phyloP scores from a whole-genome alignment of 1,140 invertebrate genomes.

The Archivesica marissinica region DNA sequence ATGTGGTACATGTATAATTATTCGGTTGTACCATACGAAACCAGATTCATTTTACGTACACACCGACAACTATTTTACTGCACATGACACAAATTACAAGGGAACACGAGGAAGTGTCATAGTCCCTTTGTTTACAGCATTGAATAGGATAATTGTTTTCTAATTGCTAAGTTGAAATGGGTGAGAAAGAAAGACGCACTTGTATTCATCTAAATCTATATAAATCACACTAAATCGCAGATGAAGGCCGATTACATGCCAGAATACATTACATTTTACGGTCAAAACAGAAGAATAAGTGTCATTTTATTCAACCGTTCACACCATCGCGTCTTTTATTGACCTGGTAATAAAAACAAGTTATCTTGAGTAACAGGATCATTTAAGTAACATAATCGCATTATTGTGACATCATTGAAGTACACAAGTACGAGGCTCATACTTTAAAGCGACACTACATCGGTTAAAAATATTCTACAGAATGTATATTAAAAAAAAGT shows the following conservation, averaged over 20 bases:
- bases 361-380: slow-evolving; percentile 12
- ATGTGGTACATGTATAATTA: too few relatives aligned
- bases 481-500: too few relatives aligned
- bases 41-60: too few relatives aligned
- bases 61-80: too few relatives aligned
- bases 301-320: slow-evolving; percentile 38
- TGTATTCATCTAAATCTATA: slow-evolving; percentile 13
- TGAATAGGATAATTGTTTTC: slow-evolving; percentile 9
- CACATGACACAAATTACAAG: too few relatives aligned
- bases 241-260: slow-evolving; percentile 25
- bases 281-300: slow-evolving; percentile 40
- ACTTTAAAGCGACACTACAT: too few relatives aligned
- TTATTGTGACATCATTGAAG: not conserved
- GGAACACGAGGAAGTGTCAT: not conserved
- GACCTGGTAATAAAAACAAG: slow-evolving; percentile 28
- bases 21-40: too few relatives aligned
- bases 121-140: not conserved
- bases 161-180: not conserved
- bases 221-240: slow-evolving; percentile 24
- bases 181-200: not conserved
- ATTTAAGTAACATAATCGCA: slow-evolving; percentile 26
- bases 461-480: too few relatives aligned
- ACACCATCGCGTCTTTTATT: slow-evolving; percentile 22
- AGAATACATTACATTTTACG: slow-evolving; percentile 45
- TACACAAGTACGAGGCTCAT: too few relatives aligned